A percentile compares a stretch with the other conserved stretches of the same genome.
Conservation (phyloP, 2,113 vertebrate species). For the Galemys pyrenaicus region DNA sequence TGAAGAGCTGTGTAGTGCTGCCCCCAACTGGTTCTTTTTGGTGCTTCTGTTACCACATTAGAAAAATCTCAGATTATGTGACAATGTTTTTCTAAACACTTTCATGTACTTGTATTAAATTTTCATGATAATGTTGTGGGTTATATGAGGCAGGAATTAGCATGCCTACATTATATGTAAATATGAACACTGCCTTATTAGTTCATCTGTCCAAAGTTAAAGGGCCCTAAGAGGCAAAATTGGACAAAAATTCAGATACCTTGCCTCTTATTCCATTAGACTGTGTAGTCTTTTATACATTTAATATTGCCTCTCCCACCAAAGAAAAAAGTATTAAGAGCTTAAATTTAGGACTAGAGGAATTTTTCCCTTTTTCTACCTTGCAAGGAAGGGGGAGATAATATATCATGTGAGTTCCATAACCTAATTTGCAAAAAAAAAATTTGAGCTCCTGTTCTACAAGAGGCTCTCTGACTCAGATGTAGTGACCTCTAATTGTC, state of each 20-base stretch:
- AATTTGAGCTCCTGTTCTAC: neutral
- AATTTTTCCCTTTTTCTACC: constrained; percentile 9
- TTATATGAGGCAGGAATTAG: neutral
- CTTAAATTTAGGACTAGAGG: constrained; percentile 18
- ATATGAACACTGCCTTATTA: neutral
- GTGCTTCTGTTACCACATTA: neutral
- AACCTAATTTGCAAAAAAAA: neutral
- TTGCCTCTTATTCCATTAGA: neutral
- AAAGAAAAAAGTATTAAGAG: neutral
- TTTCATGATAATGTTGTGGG: constrained; percentile 14
- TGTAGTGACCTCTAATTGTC: neutral
- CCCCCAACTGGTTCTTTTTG: constrained; percentile 71
- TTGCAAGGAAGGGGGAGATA: neutral
- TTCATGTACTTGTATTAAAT: constrained; percentile 40
- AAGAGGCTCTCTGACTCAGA: neutral
- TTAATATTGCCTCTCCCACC: neutral
- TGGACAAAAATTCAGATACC: constrained; percentile 45
- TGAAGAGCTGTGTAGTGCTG: constrained; percentile 69
- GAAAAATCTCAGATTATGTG: neutral
- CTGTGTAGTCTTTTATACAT: constrained; percentile 50
- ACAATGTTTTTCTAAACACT: constrained; percentile 5
- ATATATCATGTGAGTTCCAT: constrained; percentile 33
- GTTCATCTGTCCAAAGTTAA: constrained; percentile 14
- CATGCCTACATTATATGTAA: neutral
- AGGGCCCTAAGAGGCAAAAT: constrained; percentile 2